These are phyloP conservation scores for Oryzias woworae DNA, from an alignment of 2,113 vertebrate species.

Conservation along the genomic window DNA sequence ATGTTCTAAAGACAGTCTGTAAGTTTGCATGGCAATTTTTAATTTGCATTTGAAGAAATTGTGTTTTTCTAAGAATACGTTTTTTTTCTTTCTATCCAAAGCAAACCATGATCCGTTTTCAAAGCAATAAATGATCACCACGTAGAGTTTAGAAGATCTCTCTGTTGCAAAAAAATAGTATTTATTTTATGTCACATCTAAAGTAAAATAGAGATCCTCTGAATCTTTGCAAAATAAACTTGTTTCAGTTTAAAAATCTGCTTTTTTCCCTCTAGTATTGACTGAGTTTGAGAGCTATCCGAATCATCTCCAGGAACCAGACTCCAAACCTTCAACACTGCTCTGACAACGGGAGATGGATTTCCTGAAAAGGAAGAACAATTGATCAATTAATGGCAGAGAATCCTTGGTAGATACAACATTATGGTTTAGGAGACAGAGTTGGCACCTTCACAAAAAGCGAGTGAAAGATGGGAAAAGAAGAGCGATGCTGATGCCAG, in stretches of 20 bases:
- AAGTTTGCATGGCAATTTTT: no score
- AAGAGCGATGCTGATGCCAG: slow-evolving; percentile 31
- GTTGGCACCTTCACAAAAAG: slow-evolving; percentile 65
- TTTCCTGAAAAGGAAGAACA: slow-evolving; percentile 68
- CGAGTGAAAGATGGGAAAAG: slow-evolving; percentile 43
- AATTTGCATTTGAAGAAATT: no score
- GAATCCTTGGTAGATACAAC: slow-evolving; percentile 44
- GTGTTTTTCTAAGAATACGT: no score
- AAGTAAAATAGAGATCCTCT: no score
- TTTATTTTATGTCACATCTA: no score
- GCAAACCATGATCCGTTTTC: no score
- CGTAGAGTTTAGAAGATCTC: no score
- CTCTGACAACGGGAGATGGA: slow-evolving; percentile 56
- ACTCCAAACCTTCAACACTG: slow-evolving; percentile 40
- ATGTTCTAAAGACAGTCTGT: no score
- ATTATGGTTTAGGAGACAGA: slow-evolving; percentile 64
- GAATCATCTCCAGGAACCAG: slow-evolving; percentile 47
- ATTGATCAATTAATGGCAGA: slow-evolving; percentile 47
- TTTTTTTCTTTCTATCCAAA: no score
- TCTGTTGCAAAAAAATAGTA: no score
- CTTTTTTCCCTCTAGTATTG: slow-evolving; percentile 21
- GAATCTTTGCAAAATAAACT: no score
- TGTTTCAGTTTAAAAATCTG: background rate
- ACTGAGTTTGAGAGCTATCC: slow-evolving; percentile 38
- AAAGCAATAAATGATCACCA: no score